phyloP scores from a whole-genome alignment of 1,140 invertebrate species.

The Araneus ventricosus region DNA sequence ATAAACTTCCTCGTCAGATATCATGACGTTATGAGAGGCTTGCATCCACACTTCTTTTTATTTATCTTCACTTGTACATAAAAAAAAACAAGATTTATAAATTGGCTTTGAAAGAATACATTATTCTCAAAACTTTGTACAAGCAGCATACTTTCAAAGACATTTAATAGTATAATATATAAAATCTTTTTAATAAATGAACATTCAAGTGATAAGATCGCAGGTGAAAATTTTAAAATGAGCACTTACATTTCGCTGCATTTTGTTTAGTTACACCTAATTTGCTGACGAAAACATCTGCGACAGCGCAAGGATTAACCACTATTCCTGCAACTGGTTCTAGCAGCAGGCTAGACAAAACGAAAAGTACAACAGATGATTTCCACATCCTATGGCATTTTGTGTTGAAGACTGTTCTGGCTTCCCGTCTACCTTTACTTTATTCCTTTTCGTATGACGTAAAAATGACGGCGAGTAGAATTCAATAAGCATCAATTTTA shows the following conservation, averaged over 20 bases:
- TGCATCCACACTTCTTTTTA: no score
- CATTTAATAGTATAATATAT: no score
- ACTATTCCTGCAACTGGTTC: conserved; percentile 7
- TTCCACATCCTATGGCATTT: conserved; percentile 36
- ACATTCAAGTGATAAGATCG: no score
- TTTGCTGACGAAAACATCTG: conserved; percentile 27
- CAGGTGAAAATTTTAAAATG: not conserved
- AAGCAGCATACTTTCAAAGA: no score
- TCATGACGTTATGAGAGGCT: no score
- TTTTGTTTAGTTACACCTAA: not conserved
- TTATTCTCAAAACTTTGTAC: no score
- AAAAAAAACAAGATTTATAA: no score
- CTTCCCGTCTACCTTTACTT: conserved; percentile 7
- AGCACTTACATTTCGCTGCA: conserved; percentile 54
- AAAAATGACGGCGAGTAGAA: not conserved
- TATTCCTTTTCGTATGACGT: not conserved
- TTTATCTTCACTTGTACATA: no score
- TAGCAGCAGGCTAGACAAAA: not conserved
- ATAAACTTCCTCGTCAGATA: no score
- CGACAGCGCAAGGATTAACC: not conserved
- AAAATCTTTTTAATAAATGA: no score
- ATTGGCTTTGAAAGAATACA: no score
- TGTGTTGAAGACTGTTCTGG: not conserved
- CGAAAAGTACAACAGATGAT: not conserved
- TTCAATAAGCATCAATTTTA: not conserved